These are phyloP conservation scores for Glareola pratincola DNA, from an alignment of 2,113 vertebrate genomes.

Conservation along the genomic window DNA sequence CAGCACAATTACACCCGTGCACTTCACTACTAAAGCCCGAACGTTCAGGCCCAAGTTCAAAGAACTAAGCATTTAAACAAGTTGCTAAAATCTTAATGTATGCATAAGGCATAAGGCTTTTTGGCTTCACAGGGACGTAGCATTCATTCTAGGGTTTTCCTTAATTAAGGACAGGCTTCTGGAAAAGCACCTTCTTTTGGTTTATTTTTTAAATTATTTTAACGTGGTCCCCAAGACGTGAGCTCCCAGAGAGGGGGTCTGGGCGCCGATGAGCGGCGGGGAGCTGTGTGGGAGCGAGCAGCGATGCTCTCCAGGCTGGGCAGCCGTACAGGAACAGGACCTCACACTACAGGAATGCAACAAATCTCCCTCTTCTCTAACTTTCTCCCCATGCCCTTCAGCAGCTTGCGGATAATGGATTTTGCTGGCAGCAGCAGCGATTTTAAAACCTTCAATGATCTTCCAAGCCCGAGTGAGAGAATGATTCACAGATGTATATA, in stretches of 20 bases:
- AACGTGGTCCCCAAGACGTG: background rate
- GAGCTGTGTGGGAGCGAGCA: background rate
- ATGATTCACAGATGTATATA: conserved; percentile 17
- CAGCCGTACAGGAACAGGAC: conserved; percentile 30
- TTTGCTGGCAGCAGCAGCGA: background rate
- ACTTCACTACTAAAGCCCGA: background rate
- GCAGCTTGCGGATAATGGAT: conserved; percentile 10
- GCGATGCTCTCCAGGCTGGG: background rate
- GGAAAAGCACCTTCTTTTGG: background rate
- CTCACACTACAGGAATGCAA: conserved; percentile 53
- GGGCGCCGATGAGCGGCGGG: background rate
- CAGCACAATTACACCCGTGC: background rate
- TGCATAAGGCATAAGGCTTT: background rate
- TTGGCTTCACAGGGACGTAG: background rate
- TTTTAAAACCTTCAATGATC: background rate
- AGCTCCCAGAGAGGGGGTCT: background rate
- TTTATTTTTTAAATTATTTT: background rate
- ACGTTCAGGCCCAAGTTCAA: background rate
- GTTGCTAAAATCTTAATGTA: background rate
- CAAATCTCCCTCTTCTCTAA: background rate
- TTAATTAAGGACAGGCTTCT: background rate
- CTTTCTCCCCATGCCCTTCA: background rate
- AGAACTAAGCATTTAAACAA: background rate
- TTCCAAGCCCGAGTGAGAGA: background rate
- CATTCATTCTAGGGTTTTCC: background rate